phyloP scores from a whole-genome alignment of 2,888 invertebrate species.

The Dryadula phaetusa region DNA sequence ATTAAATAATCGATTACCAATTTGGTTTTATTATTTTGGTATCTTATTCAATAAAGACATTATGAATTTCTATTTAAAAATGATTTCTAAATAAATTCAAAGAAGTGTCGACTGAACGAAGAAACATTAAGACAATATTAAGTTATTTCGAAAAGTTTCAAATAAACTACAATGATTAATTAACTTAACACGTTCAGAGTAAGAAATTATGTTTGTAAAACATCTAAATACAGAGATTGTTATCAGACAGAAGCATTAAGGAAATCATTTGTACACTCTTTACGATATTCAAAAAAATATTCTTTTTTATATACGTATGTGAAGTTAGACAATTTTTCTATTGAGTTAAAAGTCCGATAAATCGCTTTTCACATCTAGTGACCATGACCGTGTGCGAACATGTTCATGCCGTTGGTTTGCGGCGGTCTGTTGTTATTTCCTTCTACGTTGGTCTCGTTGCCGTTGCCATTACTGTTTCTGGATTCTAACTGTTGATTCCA shows the following conservation, averaged over 20 bases:
- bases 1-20: not conserved
- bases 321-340: not conserved
- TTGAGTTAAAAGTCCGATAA: not conserved
- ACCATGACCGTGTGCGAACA: slow-evolving; percentile 57
- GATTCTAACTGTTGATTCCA: slow-evolving; percentile 95
- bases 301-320: not conserved
- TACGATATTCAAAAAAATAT: too few species aligned
- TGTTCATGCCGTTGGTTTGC: slow-evolving; percentile 49
- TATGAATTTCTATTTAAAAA: not conserved
- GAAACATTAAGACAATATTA: not conserved
- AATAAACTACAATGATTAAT: too few species aligned
- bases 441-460: slow-evolving; percentile 51
- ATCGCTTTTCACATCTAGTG: slow-evolving; percentile 49
- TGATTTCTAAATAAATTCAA: too few species aligned
- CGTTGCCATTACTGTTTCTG: slow-evolving; percentile 61
- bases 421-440: slow-evolving; percentile 49
- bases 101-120: not conserved
- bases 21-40: not conserved
- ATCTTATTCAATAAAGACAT: not conserved
- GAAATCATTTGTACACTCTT: too few species aligned
- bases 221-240: too few species aligned
- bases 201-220: too few species aligned
- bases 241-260: too few species aligned
- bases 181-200: too few species aligned
- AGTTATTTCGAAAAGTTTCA: not conserved